These are phyloP conservation scores for Psittacara wagleri DNA, from an alignment of 2,113 vertebrate genomes.

Conservation along the genomic window DNA sequence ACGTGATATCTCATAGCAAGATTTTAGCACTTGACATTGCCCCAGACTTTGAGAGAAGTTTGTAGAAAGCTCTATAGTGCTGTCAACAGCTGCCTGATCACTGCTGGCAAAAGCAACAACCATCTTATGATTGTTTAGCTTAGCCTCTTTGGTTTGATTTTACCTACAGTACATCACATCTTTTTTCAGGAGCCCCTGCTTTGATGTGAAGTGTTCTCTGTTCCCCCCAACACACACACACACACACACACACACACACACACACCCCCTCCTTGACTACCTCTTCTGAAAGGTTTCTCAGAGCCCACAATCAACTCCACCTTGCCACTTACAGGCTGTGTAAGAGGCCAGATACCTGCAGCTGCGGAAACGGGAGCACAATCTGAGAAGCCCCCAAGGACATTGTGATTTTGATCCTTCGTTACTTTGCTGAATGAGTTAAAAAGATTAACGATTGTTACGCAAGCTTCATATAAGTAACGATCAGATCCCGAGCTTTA, in stretches of 20 bases:
- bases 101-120: background rate
- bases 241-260: too few species aligned
- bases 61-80: background rate
- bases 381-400: background rate
- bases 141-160: background rate
- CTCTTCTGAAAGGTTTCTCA: background rate
- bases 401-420: background rate
- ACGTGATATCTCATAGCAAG: background rate
- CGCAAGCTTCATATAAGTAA: background rate
- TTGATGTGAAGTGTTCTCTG: constrained; percentile 16
- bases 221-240: background rate
- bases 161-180: background rate
- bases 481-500: background rate
- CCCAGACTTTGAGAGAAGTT: background rate
- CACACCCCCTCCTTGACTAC: background rate
- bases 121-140: background rate
- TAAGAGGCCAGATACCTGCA: background rate
- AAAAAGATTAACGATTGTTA: fast-evolving
- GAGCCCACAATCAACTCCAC: background rate
- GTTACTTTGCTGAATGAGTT: background rate
- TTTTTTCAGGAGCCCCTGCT: background rate
- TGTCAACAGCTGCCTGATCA: background rate
- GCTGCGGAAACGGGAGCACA: background rate
- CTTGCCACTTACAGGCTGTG: background rate
- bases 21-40: background rate